These are phyloP conservation scores for Pseudopipra pipra DNA, from an alignment of 2,113 vertebrate species.

Conservation along the genomic window DNA sequence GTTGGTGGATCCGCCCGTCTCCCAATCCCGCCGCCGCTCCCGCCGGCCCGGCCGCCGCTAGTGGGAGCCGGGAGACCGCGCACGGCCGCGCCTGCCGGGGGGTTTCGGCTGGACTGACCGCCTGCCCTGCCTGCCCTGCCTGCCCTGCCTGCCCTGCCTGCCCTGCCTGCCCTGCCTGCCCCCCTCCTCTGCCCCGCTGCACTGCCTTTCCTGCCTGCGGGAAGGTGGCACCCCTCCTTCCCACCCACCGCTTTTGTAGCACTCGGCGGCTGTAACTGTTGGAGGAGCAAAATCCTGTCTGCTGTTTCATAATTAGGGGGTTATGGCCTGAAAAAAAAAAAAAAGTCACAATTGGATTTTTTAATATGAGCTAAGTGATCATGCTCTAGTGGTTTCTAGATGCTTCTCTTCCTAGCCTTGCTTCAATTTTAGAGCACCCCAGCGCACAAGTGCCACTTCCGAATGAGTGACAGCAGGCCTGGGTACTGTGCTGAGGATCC, in stretches of 20 bases:
- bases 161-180: background rate
- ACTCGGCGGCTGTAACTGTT: accelerated
- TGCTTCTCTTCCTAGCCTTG: background rate
- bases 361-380: background rate
- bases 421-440: background rate
- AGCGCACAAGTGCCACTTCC: background rate
- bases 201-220: no score
- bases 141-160: background rate
- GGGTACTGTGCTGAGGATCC: background rate
- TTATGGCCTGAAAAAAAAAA: background rate
- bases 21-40: background rate
- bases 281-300: background rate
- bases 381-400: background rate
- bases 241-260: background rate
- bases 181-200: no score
- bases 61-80: slow-evolving; percentile 20
- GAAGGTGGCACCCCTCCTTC: background rate
- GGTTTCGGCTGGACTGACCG: background rate
- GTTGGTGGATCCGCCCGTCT: background rate
- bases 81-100: background rate
- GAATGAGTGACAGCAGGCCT: background rate
- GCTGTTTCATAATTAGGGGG: background rate
- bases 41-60: background rate
- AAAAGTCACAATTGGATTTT: background rate
- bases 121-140: background rate